Evolutionary conservation across 92 coral and sea anemone genomes (phyloP).

Genomic region (Hydrozoanthus gracilis): DNA sequence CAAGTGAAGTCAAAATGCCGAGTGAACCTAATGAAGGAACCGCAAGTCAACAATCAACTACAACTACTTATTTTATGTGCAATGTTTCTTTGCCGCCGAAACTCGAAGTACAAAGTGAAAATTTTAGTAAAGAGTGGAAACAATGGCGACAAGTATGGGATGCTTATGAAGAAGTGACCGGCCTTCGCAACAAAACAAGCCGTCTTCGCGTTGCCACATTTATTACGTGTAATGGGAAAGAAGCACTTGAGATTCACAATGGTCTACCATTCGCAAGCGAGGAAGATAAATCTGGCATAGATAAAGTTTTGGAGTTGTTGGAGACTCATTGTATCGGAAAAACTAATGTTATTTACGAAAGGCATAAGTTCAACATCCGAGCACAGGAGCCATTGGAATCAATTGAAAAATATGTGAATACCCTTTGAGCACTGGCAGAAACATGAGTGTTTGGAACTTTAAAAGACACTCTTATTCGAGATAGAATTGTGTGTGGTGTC

Average conservation of each 20-base stretch:
- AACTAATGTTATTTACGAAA: slow-evolving; percentile 1
- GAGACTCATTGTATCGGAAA: neutral
- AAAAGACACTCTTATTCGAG: slow-evolving; percentile 13
- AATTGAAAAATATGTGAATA: neutral
- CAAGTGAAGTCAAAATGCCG: neutral
- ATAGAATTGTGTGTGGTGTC: slow-evolving; percentile 9
- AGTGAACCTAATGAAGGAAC: neutral
- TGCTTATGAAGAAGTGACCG: slow-evolving; percentile 42
- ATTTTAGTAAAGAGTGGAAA: neutral
- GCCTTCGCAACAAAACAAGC: slow-evolving; percentile 10
- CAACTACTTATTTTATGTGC: neutral
- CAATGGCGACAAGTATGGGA: slow-evolving; percentile 38
- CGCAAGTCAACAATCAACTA: neutral
- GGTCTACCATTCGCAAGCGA: slow-evolving; percentile 9
- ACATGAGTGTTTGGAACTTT: neutral
- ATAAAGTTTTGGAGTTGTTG: neutral
- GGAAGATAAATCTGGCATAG: neutral
- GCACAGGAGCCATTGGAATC: neutral
- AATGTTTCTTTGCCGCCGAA: slow-evolving; percentile 14
- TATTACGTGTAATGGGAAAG: slow-evolving; percentile 33
- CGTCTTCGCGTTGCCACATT: slow-evolving; percentile 1
- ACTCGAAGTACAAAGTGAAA: neutral
- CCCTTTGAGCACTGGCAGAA: neutral
- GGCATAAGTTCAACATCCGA: neutral
- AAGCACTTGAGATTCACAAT: slow-evolving; percentile 30